phyloP scores from a whole-genome alignment of 2,797 vertebrate species.

The Spinibarbus caldwelli region DNA sequence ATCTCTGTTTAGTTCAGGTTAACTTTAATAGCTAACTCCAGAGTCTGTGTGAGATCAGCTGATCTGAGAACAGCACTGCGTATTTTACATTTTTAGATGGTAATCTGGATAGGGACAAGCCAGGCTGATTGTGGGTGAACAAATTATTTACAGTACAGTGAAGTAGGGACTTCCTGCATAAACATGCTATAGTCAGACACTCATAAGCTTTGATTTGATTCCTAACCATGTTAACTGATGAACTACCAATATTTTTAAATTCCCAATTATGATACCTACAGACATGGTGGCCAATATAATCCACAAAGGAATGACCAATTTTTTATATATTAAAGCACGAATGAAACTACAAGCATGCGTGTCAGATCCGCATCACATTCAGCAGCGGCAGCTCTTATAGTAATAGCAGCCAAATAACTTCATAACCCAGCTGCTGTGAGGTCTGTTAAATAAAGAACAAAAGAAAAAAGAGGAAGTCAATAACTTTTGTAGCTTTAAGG shows the following conservation, averaged over 20 bases:
- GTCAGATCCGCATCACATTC: too few relatives aligned
- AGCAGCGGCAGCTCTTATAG: too few relatives aligned
- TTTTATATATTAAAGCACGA: neutral
- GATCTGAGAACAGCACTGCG: conserved; percentile 7
- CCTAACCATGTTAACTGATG: neutral
- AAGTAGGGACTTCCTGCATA: neutral
- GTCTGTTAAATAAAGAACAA: too few relatives aligned
- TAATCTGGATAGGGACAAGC: neutral
- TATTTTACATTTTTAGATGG: neutral
- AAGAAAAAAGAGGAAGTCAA: too few relatives aligned
- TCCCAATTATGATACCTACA: neutral
- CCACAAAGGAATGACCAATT: neutral
- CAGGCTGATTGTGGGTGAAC: neutral
- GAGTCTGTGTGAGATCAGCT: neutral
- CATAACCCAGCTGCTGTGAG: too few relatives aligned
- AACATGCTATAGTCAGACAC: neutral
- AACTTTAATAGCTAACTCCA: neutral
- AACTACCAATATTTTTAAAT: neutral
- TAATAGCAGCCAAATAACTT: too few relatives aligned
- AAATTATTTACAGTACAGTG: neutral
- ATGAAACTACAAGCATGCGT: too few relatives aligned
- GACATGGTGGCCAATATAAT: neutral
- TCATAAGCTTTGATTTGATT: neutral
- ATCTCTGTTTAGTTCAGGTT: neutral
- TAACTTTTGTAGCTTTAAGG: too few relatives aligned